Evolutionary conservation across 2,113 vertebrate species (phyloP), one percentile per base, ranked within the genome.

Genomic region (Cinclus mexicanus): DNA sequence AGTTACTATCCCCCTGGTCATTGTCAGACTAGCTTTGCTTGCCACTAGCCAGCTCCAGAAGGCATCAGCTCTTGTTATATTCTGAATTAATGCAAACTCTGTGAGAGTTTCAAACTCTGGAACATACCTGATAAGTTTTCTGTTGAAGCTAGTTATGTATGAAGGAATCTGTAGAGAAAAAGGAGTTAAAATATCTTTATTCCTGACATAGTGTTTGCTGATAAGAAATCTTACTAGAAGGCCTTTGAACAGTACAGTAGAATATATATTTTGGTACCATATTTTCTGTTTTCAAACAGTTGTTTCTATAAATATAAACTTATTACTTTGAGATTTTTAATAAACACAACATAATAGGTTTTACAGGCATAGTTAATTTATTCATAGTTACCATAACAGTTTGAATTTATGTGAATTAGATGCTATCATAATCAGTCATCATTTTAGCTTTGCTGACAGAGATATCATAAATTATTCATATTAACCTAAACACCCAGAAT

Each of bases 391-490:
- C 33, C 1, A 0, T 88, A 85, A 85, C 67, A 69, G 24, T 64
- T 94, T 81, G 64, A 78, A 61, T 84, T 87, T 69, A 63, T 80
- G 49, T 68, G 78, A 92, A 79, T 82, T 77, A 49, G 53, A 35
- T 71, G 59, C n/a, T 79, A 35, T 78, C 47, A 26, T 88, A 84
- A 91, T 87, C 68, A 83, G 63, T 92, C 71, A 78, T 88, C n/a
- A 42, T 65, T 89, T 87, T 78, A 91, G 50, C 57, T 89, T 42
- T 77, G 21, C 64, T 89, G 46, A 49, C 31, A 76, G 59, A 86
- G 57, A 61, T 71, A 47, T 5, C 16, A 67, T 91, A 82, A 95
- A 92, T 96, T 91, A 93, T 94, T 90, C 50, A 56, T 75, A 24
- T 44, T 92, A 64, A 46, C 84, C 50, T 87, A 18, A 88, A 83